A percentile compares a stretch with the other conserved stretches of the same genome.
Evolutionary conservation across 2,113 vertebrate genomes (phyloP).

Genomic region (Gracilinanus agilis): DNA sequence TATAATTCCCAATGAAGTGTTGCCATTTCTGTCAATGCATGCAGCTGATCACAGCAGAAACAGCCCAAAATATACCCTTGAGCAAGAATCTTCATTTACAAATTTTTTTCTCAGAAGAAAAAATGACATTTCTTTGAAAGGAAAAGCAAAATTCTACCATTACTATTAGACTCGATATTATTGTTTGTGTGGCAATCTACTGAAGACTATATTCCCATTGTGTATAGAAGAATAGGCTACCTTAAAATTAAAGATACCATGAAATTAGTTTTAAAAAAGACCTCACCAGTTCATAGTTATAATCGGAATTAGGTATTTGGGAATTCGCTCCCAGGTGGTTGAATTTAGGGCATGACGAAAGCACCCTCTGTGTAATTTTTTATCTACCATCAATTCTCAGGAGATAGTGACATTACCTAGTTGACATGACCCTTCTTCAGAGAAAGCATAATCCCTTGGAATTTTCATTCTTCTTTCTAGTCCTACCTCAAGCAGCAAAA

Average conservation of each 20-base stretch:
- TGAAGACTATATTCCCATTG: background rate
- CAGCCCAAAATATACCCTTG: background rate
- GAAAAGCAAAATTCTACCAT: background rate
- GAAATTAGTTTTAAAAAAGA: background rate
- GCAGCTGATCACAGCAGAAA: background rate
- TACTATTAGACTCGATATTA: background rate
- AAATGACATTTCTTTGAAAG: background rate
- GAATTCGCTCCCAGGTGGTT: background rate
- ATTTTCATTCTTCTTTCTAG: background rate
- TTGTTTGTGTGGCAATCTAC: background rate
- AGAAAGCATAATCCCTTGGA: background rate
- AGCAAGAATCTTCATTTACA: slow-evolving; percentile 8
- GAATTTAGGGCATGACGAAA: background rate
- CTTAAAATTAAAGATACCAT: background rate
- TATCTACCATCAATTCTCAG: background rate
- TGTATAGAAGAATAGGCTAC: background rate
- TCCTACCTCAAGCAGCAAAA: background rate
- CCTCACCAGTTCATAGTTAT: background rate
- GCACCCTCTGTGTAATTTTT: background rate
- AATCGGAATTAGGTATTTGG: background rate
- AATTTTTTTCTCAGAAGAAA: background rate
- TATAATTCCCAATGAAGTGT: background rate
- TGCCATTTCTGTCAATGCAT: background rate
- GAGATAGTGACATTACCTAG: background rate
- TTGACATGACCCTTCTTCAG: background rate